Conservation (phyloP, 2,888 invertebrate species). For the Meganola albula region DNA sequence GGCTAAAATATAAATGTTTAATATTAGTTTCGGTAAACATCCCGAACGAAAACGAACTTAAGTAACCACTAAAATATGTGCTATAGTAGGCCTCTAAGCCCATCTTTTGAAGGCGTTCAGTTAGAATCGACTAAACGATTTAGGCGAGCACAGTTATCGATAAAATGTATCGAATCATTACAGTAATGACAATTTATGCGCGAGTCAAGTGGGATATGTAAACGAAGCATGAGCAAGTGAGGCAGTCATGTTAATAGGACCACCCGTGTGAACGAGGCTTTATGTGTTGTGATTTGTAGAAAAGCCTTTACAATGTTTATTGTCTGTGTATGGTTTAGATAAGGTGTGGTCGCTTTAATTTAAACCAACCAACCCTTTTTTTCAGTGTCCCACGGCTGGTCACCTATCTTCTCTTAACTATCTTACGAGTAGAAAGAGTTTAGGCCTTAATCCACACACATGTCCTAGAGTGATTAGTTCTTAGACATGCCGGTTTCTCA, state of each 20-base stretch:
- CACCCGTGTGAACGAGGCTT: slow-evolving; percentile 50
- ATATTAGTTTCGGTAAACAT: too few species aligned
- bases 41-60: too few species aligned
- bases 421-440: too few species aligned
- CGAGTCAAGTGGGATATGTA: slow-evolving; percentile 61
- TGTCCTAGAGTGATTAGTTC: too few species aligned
- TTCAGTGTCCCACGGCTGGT: too few species aligned
- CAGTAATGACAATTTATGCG: slow-evolving; percentile 73
- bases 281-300: slow-evolving; percentile 33
- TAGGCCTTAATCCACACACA: too few species aligned
- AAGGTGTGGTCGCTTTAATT: too few species aligned
- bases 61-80: too few species aligned
- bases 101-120: slow-evolving; percentile 47
- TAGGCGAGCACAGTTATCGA: slow-evolving; percentile 52
- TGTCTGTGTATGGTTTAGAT: slow-evolving; percentile 23
- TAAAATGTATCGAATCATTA: slow-evolving; percentile 64
- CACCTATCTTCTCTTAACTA: too few species aligned
- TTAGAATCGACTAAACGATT: slow-evolving; percentile 48
- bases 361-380: too few species aligned
- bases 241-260: slow-evolving; percentile 55
- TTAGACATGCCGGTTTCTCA: too few species aligned
- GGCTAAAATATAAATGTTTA: too few species aligned
- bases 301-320: slow-evolving; percentile 26
- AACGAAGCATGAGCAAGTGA: slow-evolving; percentile 56
- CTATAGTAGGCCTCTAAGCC: slow-evolving; percentile 35